A percentile compares a stretch with the other conserved stretches of the same genome.
Evolutionary conservation across 2,113 vertebrate genomes (phyloP).

Genomic region (Naja naja): DNA sequence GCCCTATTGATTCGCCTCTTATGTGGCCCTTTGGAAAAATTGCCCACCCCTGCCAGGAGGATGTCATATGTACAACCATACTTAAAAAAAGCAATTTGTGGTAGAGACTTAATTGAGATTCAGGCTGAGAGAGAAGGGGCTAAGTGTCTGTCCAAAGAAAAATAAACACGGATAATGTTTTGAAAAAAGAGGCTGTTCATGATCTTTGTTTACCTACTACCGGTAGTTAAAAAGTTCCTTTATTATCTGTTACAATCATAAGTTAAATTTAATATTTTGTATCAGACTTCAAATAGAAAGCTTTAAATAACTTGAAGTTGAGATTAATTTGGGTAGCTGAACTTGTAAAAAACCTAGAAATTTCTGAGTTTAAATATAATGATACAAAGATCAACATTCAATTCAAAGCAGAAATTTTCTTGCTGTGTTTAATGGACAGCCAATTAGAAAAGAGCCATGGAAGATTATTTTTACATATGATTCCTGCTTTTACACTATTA

Average conservation of each 20-base stretch:
- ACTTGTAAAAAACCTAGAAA: not conserved
- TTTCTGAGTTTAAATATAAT: not conserved
- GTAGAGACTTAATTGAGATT: not conserved
- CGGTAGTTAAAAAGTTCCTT: not conserved
- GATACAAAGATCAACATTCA: not conserved
- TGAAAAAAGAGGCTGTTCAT: not conserved
- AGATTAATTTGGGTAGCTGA: not conserved
- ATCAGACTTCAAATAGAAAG: not conserved
- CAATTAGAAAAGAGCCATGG: not conserved
- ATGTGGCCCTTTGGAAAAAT: not conserved
- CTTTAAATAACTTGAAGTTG: not conserved
- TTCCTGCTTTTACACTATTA: not conserved
- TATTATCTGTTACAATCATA: not conserved
- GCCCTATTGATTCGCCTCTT: not conserved
- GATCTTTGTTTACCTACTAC: not conserved
- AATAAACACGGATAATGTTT: not conserved
- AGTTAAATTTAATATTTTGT: not conserved
- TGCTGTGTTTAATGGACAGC: not conserved
- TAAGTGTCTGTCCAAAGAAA: not conserved
- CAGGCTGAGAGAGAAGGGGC: not conserved
- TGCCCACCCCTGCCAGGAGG: not conserved
- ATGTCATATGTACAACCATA: not conserved
- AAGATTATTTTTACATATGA: not conserved
- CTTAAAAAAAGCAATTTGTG: not conserved
- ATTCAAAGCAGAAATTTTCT: not conserved